Conservation (phyloP, 2,797 vertebrate genomes). For the Gallinago stenura region DNA sequence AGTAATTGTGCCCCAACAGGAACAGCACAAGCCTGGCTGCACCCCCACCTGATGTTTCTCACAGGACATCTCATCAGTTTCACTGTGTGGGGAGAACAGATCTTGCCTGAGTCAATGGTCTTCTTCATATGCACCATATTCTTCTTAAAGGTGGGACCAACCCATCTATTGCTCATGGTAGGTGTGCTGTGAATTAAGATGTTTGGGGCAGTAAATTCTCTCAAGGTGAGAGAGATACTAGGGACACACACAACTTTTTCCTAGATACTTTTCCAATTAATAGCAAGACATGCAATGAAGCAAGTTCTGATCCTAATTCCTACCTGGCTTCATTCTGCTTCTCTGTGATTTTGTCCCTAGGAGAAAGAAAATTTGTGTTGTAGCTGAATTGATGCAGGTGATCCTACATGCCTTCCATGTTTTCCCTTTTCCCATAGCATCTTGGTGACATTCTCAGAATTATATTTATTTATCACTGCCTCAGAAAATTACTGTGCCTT, state of each 20-base stretch:
- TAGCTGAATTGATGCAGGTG: not conserved
- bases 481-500: not conserved
- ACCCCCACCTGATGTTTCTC: not conserved
- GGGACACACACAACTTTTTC: not conserved
- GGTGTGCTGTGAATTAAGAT: not conserved
- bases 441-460: not conserved
- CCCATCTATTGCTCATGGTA: not conserved
- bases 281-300: not conserved
- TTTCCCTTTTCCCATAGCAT: not conserved
- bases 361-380: not conserved
- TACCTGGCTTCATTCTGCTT: not conserved
- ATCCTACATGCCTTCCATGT: not conserved
- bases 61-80: not conserved
- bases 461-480: not conserved
- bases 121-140: not conserved
- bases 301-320: not conserved
- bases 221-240: not conserved
- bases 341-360: not conserved
- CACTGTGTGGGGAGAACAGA: not conserved
- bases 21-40: not conserved
- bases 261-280: not conserved
- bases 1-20: not conserved
- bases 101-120: not conserved
- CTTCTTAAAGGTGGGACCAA: not conserved
- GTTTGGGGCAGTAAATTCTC: not conserved